Percentiles rank a stretch among this genome's conserved stretches.
phyloP scores from a whole-genome alignment of 2,888 invertebrate genomes.

The Zhuqinia jingwanae region DNA sequence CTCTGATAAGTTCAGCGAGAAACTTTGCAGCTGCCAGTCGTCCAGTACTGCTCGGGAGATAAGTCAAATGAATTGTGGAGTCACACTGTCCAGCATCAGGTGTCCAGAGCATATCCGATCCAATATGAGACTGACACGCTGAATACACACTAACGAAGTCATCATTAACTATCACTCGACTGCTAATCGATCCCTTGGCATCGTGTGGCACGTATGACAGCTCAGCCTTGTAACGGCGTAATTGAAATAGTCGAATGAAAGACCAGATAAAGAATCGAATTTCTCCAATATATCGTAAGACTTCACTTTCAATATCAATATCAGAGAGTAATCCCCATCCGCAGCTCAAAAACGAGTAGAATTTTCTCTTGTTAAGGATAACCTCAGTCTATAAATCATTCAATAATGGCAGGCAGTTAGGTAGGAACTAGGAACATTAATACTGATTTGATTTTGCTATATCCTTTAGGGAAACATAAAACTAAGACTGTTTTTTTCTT shows the following conservation, averaged over 20 bases:
- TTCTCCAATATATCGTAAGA: slow-evolving; percentile 92
- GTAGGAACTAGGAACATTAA: background rate
- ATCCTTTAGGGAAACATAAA: background rate
- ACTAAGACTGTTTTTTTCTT: background rate
- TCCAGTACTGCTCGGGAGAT: slow-evolving; percentile 56
- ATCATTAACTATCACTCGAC: slow-evolving; percentile 62
- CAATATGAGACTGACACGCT: slow-evolving; percentile 92
- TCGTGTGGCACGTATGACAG: slow-evolving; percentile 64
- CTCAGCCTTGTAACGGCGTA: slow-evolving; percentile 58
- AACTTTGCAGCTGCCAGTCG: slow-evolving; percentile 60
- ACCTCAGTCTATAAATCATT: slow-evolving; percentile 65
- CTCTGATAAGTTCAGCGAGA: slow-evolving; percentile 28
- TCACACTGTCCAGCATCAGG: slow-evolving; percentile 93
- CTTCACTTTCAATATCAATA: slow-evolving; percentile 98
- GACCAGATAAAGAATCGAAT: slow-evolving; percentile 86
- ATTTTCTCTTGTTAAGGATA: slow-evolving; percentile 82
- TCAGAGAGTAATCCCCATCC: slow-evolving; percentile 98
- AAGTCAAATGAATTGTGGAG: slow-evolving; percentile 91
- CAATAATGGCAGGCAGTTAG: slow-evolving; percentile 25
- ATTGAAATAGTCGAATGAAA: slow-evolving; percentile 52
- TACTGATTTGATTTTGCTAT: background rate
- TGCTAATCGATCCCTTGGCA: slow-evolving; percentile 45
- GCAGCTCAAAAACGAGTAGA: slow-evolving; percentile 95
- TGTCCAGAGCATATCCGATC: slow-evolving; percentile 91
- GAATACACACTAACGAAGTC: slow-evolving; percentile 89